Conservation (phyloP, 1,140 invertebrate species). For the Brachionus koreanus region DNA sequence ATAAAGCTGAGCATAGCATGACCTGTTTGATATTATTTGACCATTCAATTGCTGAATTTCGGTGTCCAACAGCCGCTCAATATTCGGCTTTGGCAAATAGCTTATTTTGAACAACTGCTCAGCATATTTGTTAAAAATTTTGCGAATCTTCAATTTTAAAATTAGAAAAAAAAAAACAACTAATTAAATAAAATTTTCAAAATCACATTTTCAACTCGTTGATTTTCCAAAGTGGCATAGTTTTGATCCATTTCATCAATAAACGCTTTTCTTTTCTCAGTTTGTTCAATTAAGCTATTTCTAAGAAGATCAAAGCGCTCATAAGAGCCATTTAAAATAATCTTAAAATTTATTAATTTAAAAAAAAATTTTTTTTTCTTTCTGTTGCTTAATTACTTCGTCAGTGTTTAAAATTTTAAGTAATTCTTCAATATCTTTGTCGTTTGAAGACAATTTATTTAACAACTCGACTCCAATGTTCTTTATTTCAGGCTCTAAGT, state of each 20-base stretch:
- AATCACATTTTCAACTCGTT: conserved; percentile 51
- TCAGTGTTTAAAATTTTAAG: conserved; percentile 6
- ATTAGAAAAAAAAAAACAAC: neutral
- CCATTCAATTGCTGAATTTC: conserved; percentile 56
- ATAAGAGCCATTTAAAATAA: conserved; percentile 11
- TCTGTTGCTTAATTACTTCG: neutral
- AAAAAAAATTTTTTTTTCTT: neutral
- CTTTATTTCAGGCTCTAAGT: conserved; percentile 21
- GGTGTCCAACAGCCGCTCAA: conserved; percentile 53
- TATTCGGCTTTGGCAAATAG: conserved; percentile 51
- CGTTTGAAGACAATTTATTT: neutral
- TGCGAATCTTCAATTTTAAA: conserved; percentile 48
- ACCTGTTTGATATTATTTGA: conserved; percentile 53
- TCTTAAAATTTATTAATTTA: neutral
- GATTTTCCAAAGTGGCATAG: conserved; percentile 50
- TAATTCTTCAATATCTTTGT: conserved; percentile 10
- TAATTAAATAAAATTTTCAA: neutral
- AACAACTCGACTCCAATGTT: neutral
- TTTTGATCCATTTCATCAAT: conserved; percentile 50
- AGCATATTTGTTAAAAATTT: conserved; percentile 51
- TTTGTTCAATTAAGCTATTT: conserved; percentile 50
- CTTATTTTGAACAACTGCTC: conserved; percentile 53
- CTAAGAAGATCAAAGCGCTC: conserved; percentile 47
- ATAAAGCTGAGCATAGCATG: conserved; percentile 54
- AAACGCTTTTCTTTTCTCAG: conserved; percentile 49